Evolutionary conservation across 1,140 invertebrate species (phyloP), one percentile per base, ranked within the genome.

Genomic region (Zaprionus lachaisei): DNA sequence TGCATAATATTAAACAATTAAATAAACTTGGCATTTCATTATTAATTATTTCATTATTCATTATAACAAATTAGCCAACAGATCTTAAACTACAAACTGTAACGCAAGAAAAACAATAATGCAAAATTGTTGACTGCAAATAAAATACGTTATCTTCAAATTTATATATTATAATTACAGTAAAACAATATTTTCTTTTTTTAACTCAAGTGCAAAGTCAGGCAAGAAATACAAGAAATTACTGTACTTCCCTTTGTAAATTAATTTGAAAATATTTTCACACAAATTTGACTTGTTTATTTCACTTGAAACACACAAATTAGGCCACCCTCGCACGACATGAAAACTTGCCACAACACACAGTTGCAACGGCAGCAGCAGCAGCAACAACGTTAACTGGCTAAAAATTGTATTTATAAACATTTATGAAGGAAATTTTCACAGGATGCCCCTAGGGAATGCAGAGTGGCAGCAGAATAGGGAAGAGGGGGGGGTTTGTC

Each of bases 341-440:
- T 61, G 9, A 75, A 56, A 61, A 58, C 41, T 76, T 72, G 68
- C 73, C 55, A 44, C 58, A 72, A 72, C 20, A 72, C 44, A 22
- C 55, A 75, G 67, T 57, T 72, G 68, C 68, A 76, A 61, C 62
- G 31, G 41, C 14, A 38, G 4, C 38, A 41, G 14, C 41, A 38
- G 20, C 57, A 67, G 4, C 64, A 73, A 44, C 38, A 70, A 64
- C 60, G 62, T 67, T 72, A 77, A 72, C 74, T 66, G 72, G 67
- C 78, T 73, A 75, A 81, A 87, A 87, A 89, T 90, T 87, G 81
- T 84, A 87, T 87, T 84, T 89, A 80, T 81, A 90, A 87, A 84
- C 84, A 89, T 87, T 87, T 87, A 89, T 89, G 74, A 87, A 89
- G 72, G 64, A 74, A 81, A 79, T 89, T 87, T 78, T 77, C 51